A percentile compares a stretch with the other conserved stretches of the same genome.
phyloP scores from a whole-genome alignment of 2,888 invertebrate genomes.

The Muscina levida region DNA sequence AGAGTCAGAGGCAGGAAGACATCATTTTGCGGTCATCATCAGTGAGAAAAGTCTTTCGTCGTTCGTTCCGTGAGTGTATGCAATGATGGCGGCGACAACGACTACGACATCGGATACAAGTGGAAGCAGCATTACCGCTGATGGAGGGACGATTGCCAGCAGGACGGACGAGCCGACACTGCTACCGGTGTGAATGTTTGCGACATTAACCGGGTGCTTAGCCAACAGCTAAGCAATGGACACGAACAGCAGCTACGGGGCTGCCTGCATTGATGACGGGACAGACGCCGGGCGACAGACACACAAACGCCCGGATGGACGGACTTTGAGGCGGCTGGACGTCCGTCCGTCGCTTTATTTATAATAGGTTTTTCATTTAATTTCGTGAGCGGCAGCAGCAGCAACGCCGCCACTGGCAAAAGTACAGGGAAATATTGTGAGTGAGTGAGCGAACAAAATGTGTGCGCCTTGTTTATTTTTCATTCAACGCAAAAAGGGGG shows the following conservation, averaged over 20 bases:
- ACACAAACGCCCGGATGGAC: constrained; percentile 2
- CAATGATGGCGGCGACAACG: no score
- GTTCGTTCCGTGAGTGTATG: background rate
- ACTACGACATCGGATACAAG: no score
- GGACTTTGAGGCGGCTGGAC: background rate
- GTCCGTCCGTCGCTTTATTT: constrained; percentile 47
- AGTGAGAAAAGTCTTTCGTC: background rate
- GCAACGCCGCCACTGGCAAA: no score
- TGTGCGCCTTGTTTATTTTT: constrained; percentile 1
- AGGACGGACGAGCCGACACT: no score
- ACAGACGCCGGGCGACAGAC: constrained; percentile 7
- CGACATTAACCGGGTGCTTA: constrained; percentile 56
- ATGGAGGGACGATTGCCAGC: no score
- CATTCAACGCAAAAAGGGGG: constrained; percentile 12
- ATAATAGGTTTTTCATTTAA: constrained; percentile 63
- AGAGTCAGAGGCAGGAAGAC: constrained; percentile 5
- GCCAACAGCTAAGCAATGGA: background rate
- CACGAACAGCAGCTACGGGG: background rate
- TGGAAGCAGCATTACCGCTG: no score
- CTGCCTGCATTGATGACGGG: constrained; percentile 10
- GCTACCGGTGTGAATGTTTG: constrained; percentile 17
- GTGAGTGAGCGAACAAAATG: background rate
- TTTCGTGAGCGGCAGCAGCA: constrained; percentile 58
- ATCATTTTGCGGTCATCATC: constrained; percentile 9
- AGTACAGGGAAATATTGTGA: background rate